Conservation (phyloP, 2,888 invertebrate genomes). For the Apodemia mormo region DNA sequence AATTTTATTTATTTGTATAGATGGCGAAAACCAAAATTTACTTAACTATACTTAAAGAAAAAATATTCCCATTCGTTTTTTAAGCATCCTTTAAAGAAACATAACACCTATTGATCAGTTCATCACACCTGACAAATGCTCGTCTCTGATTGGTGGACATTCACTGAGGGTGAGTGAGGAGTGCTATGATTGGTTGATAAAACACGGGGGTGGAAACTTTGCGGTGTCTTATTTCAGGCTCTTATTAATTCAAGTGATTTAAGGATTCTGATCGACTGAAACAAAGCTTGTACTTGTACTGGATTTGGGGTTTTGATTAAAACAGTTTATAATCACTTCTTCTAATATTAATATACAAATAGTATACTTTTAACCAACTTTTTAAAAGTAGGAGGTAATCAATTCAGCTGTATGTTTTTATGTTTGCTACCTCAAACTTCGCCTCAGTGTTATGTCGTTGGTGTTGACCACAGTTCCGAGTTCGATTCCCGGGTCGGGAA, state of each 20-base stretch:
- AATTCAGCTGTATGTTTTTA: too few relatives aligned
- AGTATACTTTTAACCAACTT: too few relatives aligned
- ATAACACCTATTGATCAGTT: slow-evolving; percentile 49
- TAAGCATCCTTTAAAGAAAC: slow-evolving; percentile 45
- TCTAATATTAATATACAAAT: too few relatives aligned
- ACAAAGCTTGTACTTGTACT: background rate
- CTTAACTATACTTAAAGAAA: too few relatives aligned
- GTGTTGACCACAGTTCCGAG: too few relatives aligned
- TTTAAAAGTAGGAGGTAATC: too few relatives aligned
- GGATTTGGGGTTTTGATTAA: background rate
- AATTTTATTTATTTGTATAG: too few relatives aligned
- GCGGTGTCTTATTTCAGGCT: slow-evolving; percentile 24
- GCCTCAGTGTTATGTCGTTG: too few relatives aligned
- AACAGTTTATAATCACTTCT: background rate
- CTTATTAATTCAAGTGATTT: slow-evolving; percentile 32
- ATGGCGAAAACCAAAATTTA: too few relatives aligned
- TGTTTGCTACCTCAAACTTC: too few relatives aligned
- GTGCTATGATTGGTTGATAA: slow-evolving; percentile 32
- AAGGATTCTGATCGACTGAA: slow-evolving; percentile 4
- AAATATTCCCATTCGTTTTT: slow-evolving; percentile 25
- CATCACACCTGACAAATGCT: slow-evolving; percentile 53
- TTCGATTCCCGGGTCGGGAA: too few relatives aligned
- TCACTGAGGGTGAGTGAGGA: slow-evolving; percentile 54
- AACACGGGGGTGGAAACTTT: slow-evolving; percentile 28
- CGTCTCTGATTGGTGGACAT: slow-evolving; percentile 51